phyloP scores from a whole-genome alignment of 2,113 vertebrate species.

The Eretmochelys imbricata region DNA sequence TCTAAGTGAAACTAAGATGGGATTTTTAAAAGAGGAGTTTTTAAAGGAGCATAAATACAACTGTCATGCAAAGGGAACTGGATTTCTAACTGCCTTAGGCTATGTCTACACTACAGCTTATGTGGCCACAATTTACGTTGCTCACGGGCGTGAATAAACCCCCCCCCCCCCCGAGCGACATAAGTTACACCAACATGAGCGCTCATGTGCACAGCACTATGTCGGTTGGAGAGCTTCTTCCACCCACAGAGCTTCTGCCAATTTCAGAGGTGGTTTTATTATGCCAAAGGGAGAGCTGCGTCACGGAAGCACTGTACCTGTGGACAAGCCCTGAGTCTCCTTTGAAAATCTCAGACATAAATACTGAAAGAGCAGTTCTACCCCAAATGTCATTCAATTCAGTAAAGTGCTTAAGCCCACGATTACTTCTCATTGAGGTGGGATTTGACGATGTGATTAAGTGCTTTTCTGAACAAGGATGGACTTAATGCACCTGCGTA shows the following conservation, averaged over 20 bases:
- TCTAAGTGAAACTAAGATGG: neutral
- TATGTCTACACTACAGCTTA: neutral
- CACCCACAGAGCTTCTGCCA: no score
- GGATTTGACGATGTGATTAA: neutral
- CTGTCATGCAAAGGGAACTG: neutral
- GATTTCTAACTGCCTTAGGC: neutral
- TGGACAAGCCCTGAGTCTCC: neutral
- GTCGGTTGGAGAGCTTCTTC: no score
- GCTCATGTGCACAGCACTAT: no score
- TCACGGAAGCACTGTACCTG: no score
- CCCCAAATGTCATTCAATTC: neutral
- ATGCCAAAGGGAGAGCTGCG: no score
- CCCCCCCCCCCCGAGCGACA: no score
- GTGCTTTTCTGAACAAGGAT: neutral
- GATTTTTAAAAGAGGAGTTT: neutral
- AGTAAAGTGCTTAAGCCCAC: neutral
- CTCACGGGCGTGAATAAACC: no score
- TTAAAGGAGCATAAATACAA: neutral
- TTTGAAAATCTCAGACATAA: neutral
- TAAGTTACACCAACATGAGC: no score
- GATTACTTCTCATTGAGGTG: neutral
- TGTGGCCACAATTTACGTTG: no score
- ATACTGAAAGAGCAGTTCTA: neutral
- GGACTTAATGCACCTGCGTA: neutral
- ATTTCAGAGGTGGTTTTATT: no score